phyloP scores from a whole-genome alignment of 2,113 vertebrate species.

The Pan troglodytes region NHGRI_mPanTro3-v2.1_pri NC_072407.2:77335001-77335500 shows the following conservation, averaged over 20 bases:
- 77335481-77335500: neutral
- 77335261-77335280: neutral
- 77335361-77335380: neutral
- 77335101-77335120: neutral
- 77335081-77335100: neutral
- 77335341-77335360: neutral
- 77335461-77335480: neutral
- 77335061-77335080: neutral
- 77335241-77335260: neutral
- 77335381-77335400: neutral
- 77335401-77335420: neutral
- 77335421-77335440: neutral
- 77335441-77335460: neutral
- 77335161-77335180: neutral
- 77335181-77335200: neutral
- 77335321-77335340: neutral
- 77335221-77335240: neutral
- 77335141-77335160: neutral
- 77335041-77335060: neutral
- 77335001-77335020: neutral
- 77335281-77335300: neutral
- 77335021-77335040: neutral
- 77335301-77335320: neutral
- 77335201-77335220: accelerated
- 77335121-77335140: neutral